phyloP scores from a whole-genome alignment of 2,113 vertebrate species.

The Maccullochella peelii region DNA sequence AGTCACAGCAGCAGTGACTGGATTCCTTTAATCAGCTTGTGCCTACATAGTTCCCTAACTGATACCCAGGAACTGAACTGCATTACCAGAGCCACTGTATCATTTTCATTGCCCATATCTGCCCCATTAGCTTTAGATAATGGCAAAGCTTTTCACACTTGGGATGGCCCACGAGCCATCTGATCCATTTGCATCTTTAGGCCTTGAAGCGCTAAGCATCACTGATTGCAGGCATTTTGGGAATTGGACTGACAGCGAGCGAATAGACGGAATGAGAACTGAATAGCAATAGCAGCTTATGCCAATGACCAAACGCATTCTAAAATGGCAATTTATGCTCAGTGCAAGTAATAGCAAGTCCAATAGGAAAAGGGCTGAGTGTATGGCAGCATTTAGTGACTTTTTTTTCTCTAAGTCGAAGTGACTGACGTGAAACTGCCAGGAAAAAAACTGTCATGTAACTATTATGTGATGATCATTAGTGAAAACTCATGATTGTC shows the following conservation, averaged over 20 bases:
- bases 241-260: conserved; percentile 37
- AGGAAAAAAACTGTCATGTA: background rate
- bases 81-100: conserved; percentile 33
- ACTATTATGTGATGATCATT: background rate
- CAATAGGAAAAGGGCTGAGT: background rate
- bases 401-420: background rate
- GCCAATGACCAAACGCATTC: conserved; percentile 22
- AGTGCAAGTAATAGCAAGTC: background rate
- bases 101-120: conserved; percentile 44
- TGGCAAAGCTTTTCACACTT: conserved; percentile 44
- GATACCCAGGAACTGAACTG: conserved; percentile 36
- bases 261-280: conserved; percentile 21
- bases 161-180: conserved; percentile 12
- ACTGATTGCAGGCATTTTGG: conserved; percentile 49
- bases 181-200: conserved; percentile 42
- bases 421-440: background rate
- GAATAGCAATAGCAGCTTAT: conserved; percentile 25
- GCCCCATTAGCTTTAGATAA: conserved; percentile 68
- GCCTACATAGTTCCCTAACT: conserved; percentile 15
- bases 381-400: background rate
- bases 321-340: conserved; percentile 6
- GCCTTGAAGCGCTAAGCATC: conserved; percentile 33
- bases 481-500: background rate
- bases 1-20: conserved; percentile 8
- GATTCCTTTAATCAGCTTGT: conserved; percentile 39